Percentiles rank a stretch among this genome's conserved stretches.
These are phyloP conservation scores for Rafetus swinhoei DNA, from an alignment of 2,113 vertebrate genomes.

Conservation along the genomic window DNA sequence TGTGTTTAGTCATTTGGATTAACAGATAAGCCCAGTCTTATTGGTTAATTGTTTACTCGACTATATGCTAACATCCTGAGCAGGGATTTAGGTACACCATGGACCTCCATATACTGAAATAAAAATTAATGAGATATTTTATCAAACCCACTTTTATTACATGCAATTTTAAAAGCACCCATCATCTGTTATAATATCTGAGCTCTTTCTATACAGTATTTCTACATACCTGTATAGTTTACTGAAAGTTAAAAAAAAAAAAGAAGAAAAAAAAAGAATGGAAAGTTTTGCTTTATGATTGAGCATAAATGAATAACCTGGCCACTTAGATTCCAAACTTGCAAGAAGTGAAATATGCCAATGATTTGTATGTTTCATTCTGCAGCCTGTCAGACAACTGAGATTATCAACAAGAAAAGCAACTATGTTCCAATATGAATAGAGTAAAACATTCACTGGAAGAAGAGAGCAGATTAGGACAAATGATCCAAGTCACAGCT, in stretches of 20 bases:
- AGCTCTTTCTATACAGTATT: not conserved
- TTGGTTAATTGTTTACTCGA: no score
- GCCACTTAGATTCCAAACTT: accelerated
- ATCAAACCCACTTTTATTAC: not conserved
- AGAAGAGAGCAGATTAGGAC: not conserved
- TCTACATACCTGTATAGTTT: not conserved
- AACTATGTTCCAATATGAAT: not conserved
- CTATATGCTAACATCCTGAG: no score
- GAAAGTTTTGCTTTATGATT: accelerated
- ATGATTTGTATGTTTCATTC: not conserved
- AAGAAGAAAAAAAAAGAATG: not conserved
- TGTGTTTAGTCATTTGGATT: no score
- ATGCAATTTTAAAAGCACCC: not conserved
- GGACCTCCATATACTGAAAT: not conserved
- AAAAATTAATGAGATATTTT: not conserved
- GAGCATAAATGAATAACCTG: not conserved
- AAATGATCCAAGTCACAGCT: constrained; percentile 3
- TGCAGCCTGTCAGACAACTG: not conserved
- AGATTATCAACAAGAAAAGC: accelerated
- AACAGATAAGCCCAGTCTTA: no score
- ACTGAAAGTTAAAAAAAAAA: not conserved
- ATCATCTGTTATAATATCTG: not conserved
- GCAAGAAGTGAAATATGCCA: accelerated
- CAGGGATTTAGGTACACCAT: accelerated
- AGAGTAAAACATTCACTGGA: not conserved